Evolutionary conservation across 2,113 vertebrate genomes (phyloP).

Genomic region (Siphamia tubifer): DNA sequence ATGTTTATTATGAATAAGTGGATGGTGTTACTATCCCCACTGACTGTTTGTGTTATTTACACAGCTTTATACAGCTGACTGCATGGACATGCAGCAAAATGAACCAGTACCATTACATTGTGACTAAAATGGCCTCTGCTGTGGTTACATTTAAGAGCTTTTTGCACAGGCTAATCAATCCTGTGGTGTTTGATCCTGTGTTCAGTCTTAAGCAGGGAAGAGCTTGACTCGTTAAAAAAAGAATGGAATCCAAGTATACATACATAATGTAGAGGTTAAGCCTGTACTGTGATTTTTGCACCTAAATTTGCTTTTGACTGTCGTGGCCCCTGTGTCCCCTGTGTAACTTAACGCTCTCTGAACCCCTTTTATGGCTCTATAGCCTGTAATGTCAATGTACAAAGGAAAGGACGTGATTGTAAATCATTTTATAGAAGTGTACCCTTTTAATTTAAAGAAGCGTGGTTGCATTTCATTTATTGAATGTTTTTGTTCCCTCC

Average conservation of each 20-base stretch:
- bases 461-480: constrained; percentile 17
- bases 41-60: constrained; percentile 14
- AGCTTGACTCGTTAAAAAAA: neutral
- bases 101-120: constrained; percentile 23
- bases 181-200: constrained; percentile 22
- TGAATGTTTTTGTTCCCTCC: constrained; percentile 41
- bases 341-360: neutral
- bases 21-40: constrained; percentile 14
- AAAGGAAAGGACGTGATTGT: constrained; percentile 61
- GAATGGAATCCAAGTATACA: neutral
- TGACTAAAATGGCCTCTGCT: constrained; percentile 30
- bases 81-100: constrained; percentile 5
- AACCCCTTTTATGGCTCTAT: neutral
- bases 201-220: neutral
- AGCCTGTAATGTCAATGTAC: constrained; percentile 26
- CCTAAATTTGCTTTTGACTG: neutral
- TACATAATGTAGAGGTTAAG: neutral
- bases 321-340: neutral
- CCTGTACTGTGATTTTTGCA: constrained; percentile 31
- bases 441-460: constrained; percentile 29
- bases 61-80: constrained; percentile 14
- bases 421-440: constrained; percentile 43
- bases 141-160: constrained; percentile 25
- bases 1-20: constrained; percentile 1
- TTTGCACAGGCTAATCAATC: constrained; percentile 20